Base-by-base conservation (phyloP, 2,888 invertebrate species). In the Cosmorhoe ocellata region DNA sequence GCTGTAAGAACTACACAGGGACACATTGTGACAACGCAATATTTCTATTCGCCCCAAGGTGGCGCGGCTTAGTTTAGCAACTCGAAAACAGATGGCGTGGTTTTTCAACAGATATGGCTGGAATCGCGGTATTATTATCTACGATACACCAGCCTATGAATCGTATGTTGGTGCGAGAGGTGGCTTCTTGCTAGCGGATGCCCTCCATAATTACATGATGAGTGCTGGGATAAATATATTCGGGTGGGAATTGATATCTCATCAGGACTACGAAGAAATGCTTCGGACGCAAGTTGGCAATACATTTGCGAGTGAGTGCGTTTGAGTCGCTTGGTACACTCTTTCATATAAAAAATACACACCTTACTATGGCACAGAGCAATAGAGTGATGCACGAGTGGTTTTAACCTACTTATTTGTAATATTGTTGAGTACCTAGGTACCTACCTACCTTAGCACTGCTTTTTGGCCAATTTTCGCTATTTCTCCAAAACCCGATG, bases 171-270 rank as follows among this genome's bases (percentile, higher is more conserved):
- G 96, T 0, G 84, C 87, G 8, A 91, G 93, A 55, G 95, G 95
- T 4, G 98, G 97, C 63, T 94, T 93, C 63, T 88, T 97, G 12
- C 92, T 95, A 78, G 94, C 95, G 85, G 92, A 93, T 55, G 93
- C 94, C 0, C 80, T 97, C 58, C 94, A 95, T 40, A 91, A 93
- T 61, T 85, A 79, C 64, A 85, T 91, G 84, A 79, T 87, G 4
- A 65, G 67, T 0, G 76, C 77, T 28, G 79, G 79, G 2, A 56
- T 81, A 11, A 62, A 67, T 0, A 74, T 78, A 3, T 70, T 74
- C 28, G 87, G 84, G 27, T 74, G 82, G 66, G 87, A 87, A 66
- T 61, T 91, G 28, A 79, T 74, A 40, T 28, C 65, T 1, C 64
- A 67, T 27, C 74, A 89, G 42, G 85, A 86, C 64, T 80, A 87